A percentile compares a stretch with the other conserved stretches of the same genome.
phyloP scores from a whole-genome alignment of 2,797 vertebrate species.

The Onychomys leucogaster region DNA sequence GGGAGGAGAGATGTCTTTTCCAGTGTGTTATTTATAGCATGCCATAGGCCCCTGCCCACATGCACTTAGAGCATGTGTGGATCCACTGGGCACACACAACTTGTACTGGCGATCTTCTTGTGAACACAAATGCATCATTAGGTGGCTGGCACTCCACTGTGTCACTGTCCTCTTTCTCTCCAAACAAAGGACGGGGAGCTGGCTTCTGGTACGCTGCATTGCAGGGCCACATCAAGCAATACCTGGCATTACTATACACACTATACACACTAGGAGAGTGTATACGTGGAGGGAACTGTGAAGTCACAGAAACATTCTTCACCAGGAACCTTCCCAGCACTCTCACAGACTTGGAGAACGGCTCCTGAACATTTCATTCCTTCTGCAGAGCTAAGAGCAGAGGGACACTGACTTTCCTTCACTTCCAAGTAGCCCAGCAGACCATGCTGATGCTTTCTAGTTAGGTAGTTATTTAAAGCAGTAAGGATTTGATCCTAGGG shows the following conservation, averaged over 20 bases:
- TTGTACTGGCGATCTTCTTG: not conserved
- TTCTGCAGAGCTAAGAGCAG: not conserved
- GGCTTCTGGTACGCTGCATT: not conserved
- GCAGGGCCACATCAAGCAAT: not conserved
- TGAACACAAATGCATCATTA: not conserved
- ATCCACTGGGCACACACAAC: not conserved
- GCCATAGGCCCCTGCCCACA: not conserved
- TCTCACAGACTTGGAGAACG: not conserved
- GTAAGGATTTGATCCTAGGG: not conserved
- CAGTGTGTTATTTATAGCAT: not conserved
- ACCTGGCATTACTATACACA: too few relatives aligned
- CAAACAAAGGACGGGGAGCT: not conserved
- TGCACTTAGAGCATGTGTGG: not conserved
- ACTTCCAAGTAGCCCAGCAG: not conserved
- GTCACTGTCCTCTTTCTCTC: not conserved
- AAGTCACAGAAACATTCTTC: not conserved
- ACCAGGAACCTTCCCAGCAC: not conserved
- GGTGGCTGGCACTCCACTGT: not conserved
- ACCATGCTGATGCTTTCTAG: not conserved
- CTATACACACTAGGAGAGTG: too few relatives aligned
- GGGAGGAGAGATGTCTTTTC: not conserved
- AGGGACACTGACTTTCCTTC: not conserved
- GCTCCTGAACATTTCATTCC: not conserved
- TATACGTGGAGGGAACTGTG: accelerated
- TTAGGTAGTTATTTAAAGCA: not conserved